Base-by-base conservation (phyloP, 53 echinoderm and acorn worm genomes). In the Hippasteria phrygiana region DNA sequence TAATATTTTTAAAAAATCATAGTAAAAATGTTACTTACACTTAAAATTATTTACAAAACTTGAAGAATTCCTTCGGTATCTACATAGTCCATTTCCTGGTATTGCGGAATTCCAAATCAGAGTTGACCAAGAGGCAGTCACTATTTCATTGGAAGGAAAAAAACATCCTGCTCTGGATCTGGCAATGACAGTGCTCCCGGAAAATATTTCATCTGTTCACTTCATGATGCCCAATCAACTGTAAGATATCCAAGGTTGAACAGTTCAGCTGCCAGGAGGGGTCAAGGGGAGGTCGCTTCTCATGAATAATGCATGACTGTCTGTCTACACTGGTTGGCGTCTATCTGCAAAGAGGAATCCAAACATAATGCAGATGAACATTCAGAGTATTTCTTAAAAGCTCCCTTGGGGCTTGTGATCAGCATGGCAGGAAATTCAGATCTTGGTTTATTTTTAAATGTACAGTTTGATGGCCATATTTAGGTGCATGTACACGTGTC, bases 311-410 rank as follows among this genome's bases (percentile, higher is more conserved):
- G 53, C 18, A 85, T 38, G 37, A 82, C 41, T 45, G 32, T 18
- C 78, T 56, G 11, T 0, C 37, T 56, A 39, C 38, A 18, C 55
- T 11, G 55, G 37, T 2, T 78, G 36, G 36, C 16, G 40, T 35
- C 59, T 39, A 12, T 31, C 50, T 75, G 75, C 16, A 73, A 0
- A 9, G 63, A 80, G 29, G 43, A 12, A 26, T 5, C 0, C 16
- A 24, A 82, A 43, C 13, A 55, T 14, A 54, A 2, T 17, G 14
- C n/a, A 67, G 14, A 18, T 85, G 47, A 85, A 51, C 70, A 85
- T 85, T 69, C 85, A 53, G 71, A 47, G 24, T 51, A 85, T 85
- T 85, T 71, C 50, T 85, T 51, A n/a, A n/a, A 69, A 27, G 36
- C 2, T 69, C 70, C 54, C 38, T 2, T 46, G 83, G 27, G 54